Evolutionary conservation across 1,140 invertebrate genomes (phyloP), one percentile per base, ranked within the genome.

Genomic region (Spodoptera litura): DNA sequence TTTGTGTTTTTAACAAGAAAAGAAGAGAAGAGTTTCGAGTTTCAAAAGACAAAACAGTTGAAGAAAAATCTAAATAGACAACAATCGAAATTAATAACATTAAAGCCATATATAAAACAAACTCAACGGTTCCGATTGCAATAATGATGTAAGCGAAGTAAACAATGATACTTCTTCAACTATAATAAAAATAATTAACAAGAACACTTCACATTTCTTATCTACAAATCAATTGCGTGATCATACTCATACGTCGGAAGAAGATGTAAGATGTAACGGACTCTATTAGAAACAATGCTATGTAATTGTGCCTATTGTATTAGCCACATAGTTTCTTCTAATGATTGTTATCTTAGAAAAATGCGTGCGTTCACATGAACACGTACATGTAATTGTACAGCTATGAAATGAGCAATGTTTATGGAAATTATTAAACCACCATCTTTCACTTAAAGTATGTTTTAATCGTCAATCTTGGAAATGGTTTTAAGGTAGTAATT

Each of bases 261-360:
- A 64, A n/a, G 3, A 64, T 38, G 38, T 2, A 10, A 20, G 35
- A 20, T 10, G 1, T 53, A 53, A 70, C 49, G 66, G 66, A 70
- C 66, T 53, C 49, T 53, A 53, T 70, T 31, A 70, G 25, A 52
- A 53, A 52, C 66, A 53, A 64, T 70, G 51, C 49, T 13, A 53
- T 53, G 66, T 31, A 31, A 70, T 70, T 70, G 61, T 64, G 35
- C n/a, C 52, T 53, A 68, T 68, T 52, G 64, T 68, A 68, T 49
- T 68, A 13, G 11, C 38, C 5, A 68, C 49, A 52, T 13, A 15
- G 20, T 27, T 70, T 25, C 49, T 53, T 9, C 13, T 31, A 8
- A 70, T n/a, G 66, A 70, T 70, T 27, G 20, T 70, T n/a, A 70
- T 70, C 66, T 70, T n/a, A 55, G 38, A 70, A 53, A 70, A 52